Percentiles rank a stretch among this genome's conserved stretches.
Conservation (phyloP, 2,888 invertebrate genomes). For the Helleia helle region DNA sequence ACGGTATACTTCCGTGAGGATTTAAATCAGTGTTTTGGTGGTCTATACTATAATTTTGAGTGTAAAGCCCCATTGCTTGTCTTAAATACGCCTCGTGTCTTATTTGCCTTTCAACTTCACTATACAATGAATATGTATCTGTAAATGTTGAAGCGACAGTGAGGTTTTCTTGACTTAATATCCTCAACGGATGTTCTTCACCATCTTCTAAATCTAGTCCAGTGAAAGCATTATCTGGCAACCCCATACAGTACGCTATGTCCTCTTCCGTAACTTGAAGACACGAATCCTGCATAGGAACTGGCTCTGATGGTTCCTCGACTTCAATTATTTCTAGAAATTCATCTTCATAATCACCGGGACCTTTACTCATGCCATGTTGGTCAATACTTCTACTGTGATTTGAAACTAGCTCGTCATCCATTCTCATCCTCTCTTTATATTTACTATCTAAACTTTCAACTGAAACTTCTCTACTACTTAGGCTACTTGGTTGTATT, state of each 20-base stretch:
- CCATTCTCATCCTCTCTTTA: slow-evolving; percentile 79
- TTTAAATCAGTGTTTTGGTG: slow-evolving; percentile 43
- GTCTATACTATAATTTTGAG: slow-evolving; percentile 65
- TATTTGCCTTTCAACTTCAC: slow-evolving; percentile 78
- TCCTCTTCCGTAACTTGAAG: slow-evolving; percentile 95
- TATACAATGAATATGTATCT: slow-evolving; percentile 79
- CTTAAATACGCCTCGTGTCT: slow-evolving; percentile 75
- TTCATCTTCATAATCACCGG: slow-evolving; percentile 76
- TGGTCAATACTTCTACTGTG: slow-evolving; percentile 69
- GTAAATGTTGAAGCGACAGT: slow-evolving; percentile 93
- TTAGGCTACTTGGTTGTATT: slow-evolving; percentile 80
- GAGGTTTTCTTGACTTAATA: slow-evolving; percentile 92
- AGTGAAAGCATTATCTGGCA: slow-evolving; percentile 78
- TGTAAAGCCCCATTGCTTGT: slow-evolving; percentile 70
- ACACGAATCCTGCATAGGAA: slow-evolving; percentile 90
- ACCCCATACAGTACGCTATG: slow-evolving; percentile 89
- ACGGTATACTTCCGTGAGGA: slow-evolving; percentile 62
- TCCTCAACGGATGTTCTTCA: slow-evolving; percentile 89
- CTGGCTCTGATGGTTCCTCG: slow-evolving; percentile 85
- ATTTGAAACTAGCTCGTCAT: slow-evolving; percentile 69
- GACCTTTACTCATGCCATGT: slow-evolving; percentile 63
- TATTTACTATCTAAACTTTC: slow-evolving; percentile 85
- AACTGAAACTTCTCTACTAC: slow-evolving; percentile 87
- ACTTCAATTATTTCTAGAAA: slow-evolving; percentile 87
- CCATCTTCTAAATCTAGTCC: slow-evolving; percentile 81